Base-by-base conservation (phyloP, 2,888 invertebrate species). In the Leucophora obtusa region DNA sequence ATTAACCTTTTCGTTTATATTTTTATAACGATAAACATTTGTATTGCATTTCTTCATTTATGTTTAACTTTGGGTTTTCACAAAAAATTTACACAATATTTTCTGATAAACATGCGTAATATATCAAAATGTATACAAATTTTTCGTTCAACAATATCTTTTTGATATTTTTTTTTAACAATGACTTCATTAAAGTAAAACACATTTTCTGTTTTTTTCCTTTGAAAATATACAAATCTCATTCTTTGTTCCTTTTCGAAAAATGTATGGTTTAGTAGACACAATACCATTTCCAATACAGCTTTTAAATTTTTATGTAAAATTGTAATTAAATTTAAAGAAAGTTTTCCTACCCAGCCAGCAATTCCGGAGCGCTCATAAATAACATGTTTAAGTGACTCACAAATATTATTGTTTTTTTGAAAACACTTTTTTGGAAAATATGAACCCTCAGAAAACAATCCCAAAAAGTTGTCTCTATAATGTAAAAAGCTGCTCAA, bases 1-100 rank as follows among this genome's bases (percentile, higher is more conserved):
- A 43, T 58, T 56, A 56, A 35, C 15, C 59, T 63, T 47, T 79
- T 38, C 28, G 10, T 71, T 59, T 54, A 18, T 50, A 59, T 21
- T 43, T 53, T 5, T n/a, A n/a, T 47, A n/a, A 59, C 59, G 56
- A 9, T 14, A 59, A 56, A 56, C 56, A 59, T 35, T 47, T 76
- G 28, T 65, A 53, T 53, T 59, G 63, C 47, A 21, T 58, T 17
- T 43, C 70, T 50, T 17, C n/a, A 24, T 63, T 71, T 53, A 50
- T 53, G 28, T 38, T 76, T 28, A 63, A 17, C 38, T 8, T 69
- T 28, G 54, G 24, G 4, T 10, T 15, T 59, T 50, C 63, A 66
- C 28, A 66, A 74, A 58, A 58, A 63, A 43, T 38, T 38, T 38
- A 11, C 38, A 38, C 38, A 8, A 35, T 18, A 18, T 33, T 43